phyloP scores from a whole-genome alignment of 1,140 invertebrate genomes.

The Anoplolepis gracilipes region DNA sequence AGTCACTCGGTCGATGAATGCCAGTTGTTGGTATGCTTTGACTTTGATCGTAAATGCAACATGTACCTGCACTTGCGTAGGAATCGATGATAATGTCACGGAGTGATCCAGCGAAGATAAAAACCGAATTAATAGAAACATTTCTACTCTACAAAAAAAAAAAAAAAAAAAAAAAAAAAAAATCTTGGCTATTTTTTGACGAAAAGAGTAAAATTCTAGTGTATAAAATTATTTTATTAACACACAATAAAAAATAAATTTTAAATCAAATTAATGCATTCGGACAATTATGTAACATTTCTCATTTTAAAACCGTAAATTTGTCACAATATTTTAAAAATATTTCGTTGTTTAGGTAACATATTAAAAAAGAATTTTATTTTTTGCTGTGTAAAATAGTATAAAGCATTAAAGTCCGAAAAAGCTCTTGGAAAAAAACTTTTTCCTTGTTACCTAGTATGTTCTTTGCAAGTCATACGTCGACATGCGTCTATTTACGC shows the following conservation, averaged over 20 bases:
- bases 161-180: no score
- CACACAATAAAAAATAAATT: neutral
- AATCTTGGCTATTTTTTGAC: no score
- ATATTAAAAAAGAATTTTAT: neutral
- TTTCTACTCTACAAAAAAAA: neutral
- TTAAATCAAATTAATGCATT: neutral
- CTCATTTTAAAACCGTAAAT: neutral
- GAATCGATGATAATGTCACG: constrained; percentile 7
- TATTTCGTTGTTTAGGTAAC: neutral
- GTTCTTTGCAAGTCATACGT: constrained; percentile 12
- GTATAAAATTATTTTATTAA: neutral
- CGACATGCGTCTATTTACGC: neutral
- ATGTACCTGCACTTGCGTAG: neutral
- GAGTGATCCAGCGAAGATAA: no score
- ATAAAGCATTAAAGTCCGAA: constrained; percentile 14
- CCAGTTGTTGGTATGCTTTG: constrained; percentile 1
- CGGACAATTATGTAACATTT: neutral
- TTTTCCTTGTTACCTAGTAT: neutral
- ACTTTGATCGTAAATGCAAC: constrained; percentile 24
- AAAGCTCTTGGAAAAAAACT: neutral
- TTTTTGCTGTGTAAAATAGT: neutral
- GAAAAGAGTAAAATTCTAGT: neutral
- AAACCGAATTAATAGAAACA: neutral
- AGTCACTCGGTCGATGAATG: constrained; percentile 47
- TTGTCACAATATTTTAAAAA: neutral